Evolutionary conservation across 2,113 vertebrate genomes (phyloP).

Genomic region (Aplodontia rufa): DNA sequence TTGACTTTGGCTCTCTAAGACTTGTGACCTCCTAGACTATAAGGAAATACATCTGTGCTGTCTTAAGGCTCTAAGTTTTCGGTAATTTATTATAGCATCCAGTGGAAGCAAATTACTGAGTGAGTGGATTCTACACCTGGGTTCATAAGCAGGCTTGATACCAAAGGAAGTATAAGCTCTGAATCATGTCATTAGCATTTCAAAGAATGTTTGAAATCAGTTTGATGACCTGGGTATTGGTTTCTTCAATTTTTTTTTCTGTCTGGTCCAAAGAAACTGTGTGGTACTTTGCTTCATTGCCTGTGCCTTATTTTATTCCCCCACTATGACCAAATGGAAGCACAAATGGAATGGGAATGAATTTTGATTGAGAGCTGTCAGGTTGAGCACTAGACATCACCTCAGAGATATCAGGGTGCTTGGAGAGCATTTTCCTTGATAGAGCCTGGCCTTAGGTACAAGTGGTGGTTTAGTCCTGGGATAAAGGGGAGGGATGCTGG

Average conservation of each 20-base stretch:
- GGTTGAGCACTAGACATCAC: background rate
- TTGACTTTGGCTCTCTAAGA: background rate
- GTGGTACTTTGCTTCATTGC: background rate
- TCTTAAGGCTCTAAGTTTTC: background rate
- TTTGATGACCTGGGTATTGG: no score
- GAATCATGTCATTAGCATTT: background rate
- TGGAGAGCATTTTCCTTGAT: background rate
- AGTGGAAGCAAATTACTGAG: background rate
- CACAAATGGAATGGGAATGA: background rate
- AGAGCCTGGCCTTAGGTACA: background rate
- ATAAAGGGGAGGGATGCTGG: background rate
- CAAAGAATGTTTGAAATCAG: no score
- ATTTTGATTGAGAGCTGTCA: background rate
- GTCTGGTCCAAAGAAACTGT: background rate
- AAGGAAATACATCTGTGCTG: background rate
- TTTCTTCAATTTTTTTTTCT: no score
- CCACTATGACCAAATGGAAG: slow-evolving; percentile 19
- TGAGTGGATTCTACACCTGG: background rate
- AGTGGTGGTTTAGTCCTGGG: background rate
- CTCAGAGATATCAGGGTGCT: background rate
- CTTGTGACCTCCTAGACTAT: background rate
- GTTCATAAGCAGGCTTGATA: background rate
- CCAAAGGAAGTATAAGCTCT: background rate
- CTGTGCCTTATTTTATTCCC: background rate
- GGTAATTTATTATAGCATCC: background rate